Percentiles rank a stretch among this genome's conserved stretches.
phyloP scores from a whole-genome alignment of 2,797 vertebrate species.

The Triplophysa yarkandensis region DNA sequence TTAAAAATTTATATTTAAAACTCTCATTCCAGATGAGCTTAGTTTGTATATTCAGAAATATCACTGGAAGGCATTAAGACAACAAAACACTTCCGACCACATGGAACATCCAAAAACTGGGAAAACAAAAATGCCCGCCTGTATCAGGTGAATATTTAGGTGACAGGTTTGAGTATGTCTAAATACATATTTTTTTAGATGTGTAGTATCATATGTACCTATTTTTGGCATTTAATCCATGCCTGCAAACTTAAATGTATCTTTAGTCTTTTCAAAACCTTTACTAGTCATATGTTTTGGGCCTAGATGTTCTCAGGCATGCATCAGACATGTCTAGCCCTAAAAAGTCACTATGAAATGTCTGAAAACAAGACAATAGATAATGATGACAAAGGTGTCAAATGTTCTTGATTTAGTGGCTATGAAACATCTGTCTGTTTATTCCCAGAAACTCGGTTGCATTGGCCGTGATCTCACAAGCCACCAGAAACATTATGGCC shows the following conservation, averaged over 20 bases:
- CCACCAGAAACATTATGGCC: conserved; percentile 31
- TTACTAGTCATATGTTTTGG: too few species aligned
- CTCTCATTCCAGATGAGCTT: conserved; percentile 44
- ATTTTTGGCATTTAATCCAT: too few species aligned
- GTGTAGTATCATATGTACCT: conserved; percentile 7
- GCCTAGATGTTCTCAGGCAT: too few species aligned
- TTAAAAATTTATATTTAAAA: not conserved
- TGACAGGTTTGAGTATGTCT: conserved; percentile 8
- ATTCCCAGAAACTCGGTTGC: conserved; percentile 23
- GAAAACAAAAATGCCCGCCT: conserved; percentile 1
- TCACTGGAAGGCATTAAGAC: conserved; percentile 77
- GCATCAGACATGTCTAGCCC: too few species aligned
- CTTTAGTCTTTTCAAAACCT: too few species aligned
- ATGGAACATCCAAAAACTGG: conserved; percentile 52
- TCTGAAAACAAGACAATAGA: too few species aligned
- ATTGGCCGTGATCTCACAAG: conserved; percentile 42
- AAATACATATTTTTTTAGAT: not conserved
- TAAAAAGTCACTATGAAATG: too few species aligned
- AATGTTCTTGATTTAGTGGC: conserved; percentile 20
- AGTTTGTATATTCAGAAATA: conserved; percentile 66
- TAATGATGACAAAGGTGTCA: conserved; percentile 21
- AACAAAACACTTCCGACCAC: conserved; percentile 76
- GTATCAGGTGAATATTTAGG: not conserved
- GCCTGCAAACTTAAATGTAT: too few species aligned
- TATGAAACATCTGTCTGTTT: conserved; percentile 39